phyloP scores from a whole-genome alignment of 2,888 invertebrate genomes.

The Limnephilus auricula region DNA sequence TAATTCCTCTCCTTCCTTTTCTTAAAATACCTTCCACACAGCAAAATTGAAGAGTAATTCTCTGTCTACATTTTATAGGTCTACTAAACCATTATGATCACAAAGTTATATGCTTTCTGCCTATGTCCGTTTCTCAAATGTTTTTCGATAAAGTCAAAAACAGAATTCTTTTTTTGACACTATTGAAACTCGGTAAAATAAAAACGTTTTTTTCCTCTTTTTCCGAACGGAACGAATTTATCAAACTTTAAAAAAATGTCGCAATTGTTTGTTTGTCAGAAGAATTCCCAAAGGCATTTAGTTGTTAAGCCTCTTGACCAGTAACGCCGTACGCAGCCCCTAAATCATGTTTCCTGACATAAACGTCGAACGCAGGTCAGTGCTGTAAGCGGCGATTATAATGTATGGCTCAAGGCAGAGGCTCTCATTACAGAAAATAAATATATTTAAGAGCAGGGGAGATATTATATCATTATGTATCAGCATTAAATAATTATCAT shows the following conservation, averaged over 20 bases:
- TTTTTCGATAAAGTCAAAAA: no score
- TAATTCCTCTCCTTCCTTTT: no score
- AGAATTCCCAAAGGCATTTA: not conserved
- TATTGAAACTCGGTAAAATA: not conserved
- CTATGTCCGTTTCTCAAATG: no score
- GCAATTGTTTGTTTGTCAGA: not conserved
- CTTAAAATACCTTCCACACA: no score
- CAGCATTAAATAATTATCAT: not conserved
- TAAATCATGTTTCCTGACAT: not conserved
- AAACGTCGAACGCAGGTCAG: not conserved
- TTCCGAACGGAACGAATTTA: not conserved
- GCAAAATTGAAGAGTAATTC: no score
- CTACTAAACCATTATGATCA: no score
- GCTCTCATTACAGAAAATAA: not conserved
- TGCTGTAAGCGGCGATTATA: not conserved
- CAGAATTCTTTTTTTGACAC: no score
- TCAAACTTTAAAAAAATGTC: not conserved
- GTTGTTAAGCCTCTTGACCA: not conserved
- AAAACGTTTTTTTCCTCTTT: not conserved
- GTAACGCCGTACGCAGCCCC: not conserved
- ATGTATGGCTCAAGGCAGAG: not conserved
- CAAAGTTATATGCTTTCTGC: no score
- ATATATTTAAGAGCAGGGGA: not conserved
- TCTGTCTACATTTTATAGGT: no score
- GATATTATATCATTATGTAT: not conserved